Base-by-base conservation (phyloP, 1,140 invertebrate species). In the Theocolax elegans region DNA sequence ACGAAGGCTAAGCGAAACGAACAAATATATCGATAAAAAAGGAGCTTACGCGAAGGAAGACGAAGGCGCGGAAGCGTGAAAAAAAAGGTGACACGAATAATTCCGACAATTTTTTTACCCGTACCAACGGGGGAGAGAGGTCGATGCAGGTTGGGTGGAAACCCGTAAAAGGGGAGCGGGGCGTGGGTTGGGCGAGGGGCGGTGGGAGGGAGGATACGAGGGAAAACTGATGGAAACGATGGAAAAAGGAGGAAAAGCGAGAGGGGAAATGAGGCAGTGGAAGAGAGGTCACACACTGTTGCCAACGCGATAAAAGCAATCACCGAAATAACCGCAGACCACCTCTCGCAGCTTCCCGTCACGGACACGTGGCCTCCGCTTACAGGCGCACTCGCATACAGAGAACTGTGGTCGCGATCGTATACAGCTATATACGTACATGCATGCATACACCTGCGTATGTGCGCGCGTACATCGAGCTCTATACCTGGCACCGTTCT, bases 301-400 rank as follows among this genome's bases (percentile, higher is more conserved):
- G 81, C 81, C 80, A 84, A 78, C 79, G 79, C 80, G 80, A 82
- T 83, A 83, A 83, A 84, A 84, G 82, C 82, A 81, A 84, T 84
- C 82, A 81, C 78, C 82, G 80, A 84, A 84, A 84, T 84, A 84
- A 84, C 81, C 80, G 74, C 81, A 76, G 78, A 77, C 79, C 79
- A 81, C n/a, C n/a, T 79, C 80, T 74, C 73, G 75, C 75, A 73
- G 74, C 76, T 75, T 80, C 74, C 75, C 75, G 75, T 76, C 72
- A 75, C 69, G 77, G 76, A 77, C 80, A 82, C 77, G 80, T 80
- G 79, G 79, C 77, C 71, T 38, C 75, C 71, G 73, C 74, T 72
- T 73, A 73, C 74, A 72, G 48, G n/a, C 10, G 19, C 38, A 17
- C 38, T 12, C 35, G 12, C 8, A n/a, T 21, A 17, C 17, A 38